A percentile compares a stretch with the other conserved stretches of the same genome.
These are phyloP conservation scores for Thripadectes ignobilis DNA, from an alignment of 2,797 vertebrate genomes.

Conservation along the genomic window DNA sequence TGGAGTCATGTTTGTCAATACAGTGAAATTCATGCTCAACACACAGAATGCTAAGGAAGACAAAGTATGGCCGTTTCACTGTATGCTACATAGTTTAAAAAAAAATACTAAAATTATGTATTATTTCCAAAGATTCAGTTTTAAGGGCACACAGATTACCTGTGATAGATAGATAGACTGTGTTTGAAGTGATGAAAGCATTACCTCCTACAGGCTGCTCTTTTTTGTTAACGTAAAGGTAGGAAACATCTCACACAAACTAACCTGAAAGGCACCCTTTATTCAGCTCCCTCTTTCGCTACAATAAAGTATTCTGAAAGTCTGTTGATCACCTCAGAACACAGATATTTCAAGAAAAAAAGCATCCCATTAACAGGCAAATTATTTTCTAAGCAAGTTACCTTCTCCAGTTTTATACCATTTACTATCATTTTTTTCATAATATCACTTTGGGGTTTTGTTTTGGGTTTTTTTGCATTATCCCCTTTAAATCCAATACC, in stretches of 20 bases:
- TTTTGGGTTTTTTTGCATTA: neutral
- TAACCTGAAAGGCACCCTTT: neutral
- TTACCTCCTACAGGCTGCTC: neutral
- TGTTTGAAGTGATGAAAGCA: neutral
- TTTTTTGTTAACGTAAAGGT: neutral
- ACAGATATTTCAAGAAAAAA: conserved; percentile 19
- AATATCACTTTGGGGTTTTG: neutral
- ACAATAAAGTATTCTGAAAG: conserved; percentile 3
- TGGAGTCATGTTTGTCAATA: neutral
- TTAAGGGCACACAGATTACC: neutral
- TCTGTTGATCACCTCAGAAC: conserved; percentile 27
- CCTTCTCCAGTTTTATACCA: conserved; percentile 4
- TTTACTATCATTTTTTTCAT: neutral
- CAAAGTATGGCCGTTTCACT: neutral
- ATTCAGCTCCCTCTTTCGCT: neutral
- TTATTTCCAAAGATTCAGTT: neutral
- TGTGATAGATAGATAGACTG: neutral
- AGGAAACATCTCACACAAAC: neutral
- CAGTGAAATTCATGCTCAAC: neutral
- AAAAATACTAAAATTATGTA: neutral
- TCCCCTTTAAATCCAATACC: neutral
- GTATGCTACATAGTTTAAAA: neutral
- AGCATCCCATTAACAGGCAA: neutral
- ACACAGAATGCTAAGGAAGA: conserved; percentile 33
- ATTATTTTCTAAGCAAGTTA: conserved; percentile 41